Percentiles rank a stretch among this genome's conserved stretches.
Conservation (phyloP, 2,113 vertebrate species). For the Microtus richardsoni region DNA sequence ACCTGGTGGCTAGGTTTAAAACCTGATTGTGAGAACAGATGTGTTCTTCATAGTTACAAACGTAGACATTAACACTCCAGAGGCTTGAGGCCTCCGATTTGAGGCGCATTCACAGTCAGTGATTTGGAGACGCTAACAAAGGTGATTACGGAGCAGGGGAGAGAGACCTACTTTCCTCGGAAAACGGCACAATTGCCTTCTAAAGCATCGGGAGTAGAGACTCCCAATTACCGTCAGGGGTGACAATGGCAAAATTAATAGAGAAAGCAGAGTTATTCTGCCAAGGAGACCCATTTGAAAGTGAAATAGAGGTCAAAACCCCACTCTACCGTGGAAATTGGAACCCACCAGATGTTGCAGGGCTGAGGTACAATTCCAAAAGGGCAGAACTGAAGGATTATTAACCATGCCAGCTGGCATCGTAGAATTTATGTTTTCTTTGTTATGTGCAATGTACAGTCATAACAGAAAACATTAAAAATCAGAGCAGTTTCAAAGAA, state of each 20-base stretch:
- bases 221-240: conserved; percentile 21
- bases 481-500: conserved; percentile 56
- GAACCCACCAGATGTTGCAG: conserved; percentile 84
- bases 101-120: neutral
- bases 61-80: neutral
- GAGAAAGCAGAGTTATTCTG: conserved; percentile 73
- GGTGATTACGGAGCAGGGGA: neutral
- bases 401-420: conserved; percentile 80
- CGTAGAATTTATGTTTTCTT: conserved; percentile 77
- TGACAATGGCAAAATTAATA: conserved; percentile 67
- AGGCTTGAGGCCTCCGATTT: neutral
- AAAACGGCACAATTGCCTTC: neutral
- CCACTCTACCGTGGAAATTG: conserved; percentile 78
- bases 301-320: conserved; percentile 83
- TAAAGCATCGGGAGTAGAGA: conserved; percentile 26
- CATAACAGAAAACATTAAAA: conserved; percentile 76
- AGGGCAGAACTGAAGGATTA: conserved; percentile 78
- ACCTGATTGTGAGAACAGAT: neutral
- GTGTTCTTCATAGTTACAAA: neutral
- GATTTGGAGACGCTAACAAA: conserved; percentile 4
- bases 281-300: conserved; percentile 73
- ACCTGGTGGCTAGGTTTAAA: neutral
- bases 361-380: conserved; percentile 70
- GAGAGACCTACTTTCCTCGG: neutral
- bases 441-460: conserved; percentile 74